phyloP scores from a whole-genome alignment of 2,888 invertebrate genomes.

The Ametastegia equiseti region DNA sequence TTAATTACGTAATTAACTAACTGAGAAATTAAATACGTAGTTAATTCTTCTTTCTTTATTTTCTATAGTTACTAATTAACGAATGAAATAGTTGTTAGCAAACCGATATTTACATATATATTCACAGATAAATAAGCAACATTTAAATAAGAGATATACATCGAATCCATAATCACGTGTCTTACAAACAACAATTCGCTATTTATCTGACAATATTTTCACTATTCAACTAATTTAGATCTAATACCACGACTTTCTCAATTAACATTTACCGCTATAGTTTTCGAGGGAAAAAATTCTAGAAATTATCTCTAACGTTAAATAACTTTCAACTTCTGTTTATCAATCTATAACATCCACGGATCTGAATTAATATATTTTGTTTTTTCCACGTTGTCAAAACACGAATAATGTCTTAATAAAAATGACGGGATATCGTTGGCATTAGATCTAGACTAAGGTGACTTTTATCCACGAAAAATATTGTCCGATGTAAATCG shows the following conservation, averaged over 20 bases:
- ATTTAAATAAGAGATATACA: constrained; percentile 11
- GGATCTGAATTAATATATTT: no score
- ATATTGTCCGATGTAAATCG: background rate
- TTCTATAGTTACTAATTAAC: background rate
- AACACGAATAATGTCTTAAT: background rate
- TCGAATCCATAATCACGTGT: constrained; percentile 19
- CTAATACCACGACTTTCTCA: constrained; percentile 1
- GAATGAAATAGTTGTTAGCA: constrained; percentile 7
- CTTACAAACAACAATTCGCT: background rate
- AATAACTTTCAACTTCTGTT: background rate
- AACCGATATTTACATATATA: constrained; percentile 55
- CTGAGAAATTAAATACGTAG: constrained; percentile 4
- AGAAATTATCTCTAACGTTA: background rate
- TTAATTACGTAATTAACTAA: background rate
- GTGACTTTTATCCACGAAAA: background rate
- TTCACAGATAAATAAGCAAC: constrained; percentile 56
- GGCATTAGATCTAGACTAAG: background rate
- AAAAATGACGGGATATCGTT: background rate
- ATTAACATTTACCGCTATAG: background rate
- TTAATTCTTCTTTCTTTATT: background rate
- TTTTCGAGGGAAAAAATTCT: constrained; percentile 21
- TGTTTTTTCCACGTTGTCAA: background rate
- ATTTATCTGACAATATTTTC: constrained; percentile 5
- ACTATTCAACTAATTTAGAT: background rate
- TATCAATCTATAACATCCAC: no score